phyloP scores from a whole-genome alignment of 2,113 vertebrate genomes.

The Catharus bicknelli region DNA sequence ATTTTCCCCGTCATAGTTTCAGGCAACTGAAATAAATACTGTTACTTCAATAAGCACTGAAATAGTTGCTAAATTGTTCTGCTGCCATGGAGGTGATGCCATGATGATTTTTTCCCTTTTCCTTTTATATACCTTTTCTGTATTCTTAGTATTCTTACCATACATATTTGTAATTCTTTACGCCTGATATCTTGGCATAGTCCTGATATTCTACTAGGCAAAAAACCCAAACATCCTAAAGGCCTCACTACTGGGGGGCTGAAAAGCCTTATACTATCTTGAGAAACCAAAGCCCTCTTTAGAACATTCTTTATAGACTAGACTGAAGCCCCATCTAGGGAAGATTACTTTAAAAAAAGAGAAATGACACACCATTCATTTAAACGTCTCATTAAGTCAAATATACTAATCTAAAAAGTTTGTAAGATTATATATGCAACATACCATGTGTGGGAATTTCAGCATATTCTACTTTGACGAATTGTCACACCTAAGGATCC shows the following conservation, averaged over 20 bases:
- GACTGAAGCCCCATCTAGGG: neutral
- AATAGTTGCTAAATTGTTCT: neutral
- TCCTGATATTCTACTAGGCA: neutral
- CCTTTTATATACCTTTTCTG: neutral
- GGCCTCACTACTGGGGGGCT: rapidly evolving
- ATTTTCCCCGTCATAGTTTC: neutral
- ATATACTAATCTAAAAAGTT: neutral
- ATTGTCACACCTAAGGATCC: neutral
- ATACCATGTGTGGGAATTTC: neutral
- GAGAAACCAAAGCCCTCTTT: neutral
- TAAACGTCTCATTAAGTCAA: neutral
- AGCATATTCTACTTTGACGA: rapidly evolving
- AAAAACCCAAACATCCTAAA: neutral
- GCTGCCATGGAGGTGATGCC: neutral
- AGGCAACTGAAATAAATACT: neutral
- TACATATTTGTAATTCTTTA: neutral
- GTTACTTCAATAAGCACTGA: neutral
- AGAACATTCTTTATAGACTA: neutral
- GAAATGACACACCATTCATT: neutral
- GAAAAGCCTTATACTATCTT: neutral
- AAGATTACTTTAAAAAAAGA: neutral
- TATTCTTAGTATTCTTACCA: neutral
- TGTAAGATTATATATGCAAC: neutral
- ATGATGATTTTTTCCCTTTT: neutral
- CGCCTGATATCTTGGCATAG: neutral